These are phyloP conservation scores for Netelia virgata DNA, from an alignment of 2,888 invertebrate species.

Conservation along the genomic window DNA sequence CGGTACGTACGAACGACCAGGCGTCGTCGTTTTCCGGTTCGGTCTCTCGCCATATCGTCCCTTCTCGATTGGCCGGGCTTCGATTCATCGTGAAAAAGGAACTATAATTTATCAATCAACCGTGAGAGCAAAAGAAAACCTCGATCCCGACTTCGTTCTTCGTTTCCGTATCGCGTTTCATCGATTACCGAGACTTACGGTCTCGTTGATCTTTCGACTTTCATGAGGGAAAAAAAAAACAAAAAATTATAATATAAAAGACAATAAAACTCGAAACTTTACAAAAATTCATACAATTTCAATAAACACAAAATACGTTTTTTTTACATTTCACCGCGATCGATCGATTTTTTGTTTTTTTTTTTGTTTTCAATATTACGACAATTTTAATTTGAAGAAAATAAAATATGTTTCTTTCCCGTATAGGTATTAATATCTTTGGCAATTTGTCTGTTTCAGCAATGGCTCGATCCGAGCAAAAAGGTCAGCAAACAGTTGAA, in stretches of 20 bases:
- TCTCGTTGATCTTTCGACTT: background rate
- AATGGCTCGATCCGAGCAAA: conserved; percentile 97
- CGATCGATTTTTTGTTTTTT: background rate
- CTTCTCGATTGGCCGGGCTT: background rate
- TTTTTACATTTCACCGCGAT: background rate
- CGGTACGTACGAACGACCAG: conserved; percentile 74
- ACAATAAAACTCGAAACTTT: no score
- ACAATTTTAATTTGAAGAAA: background rate
- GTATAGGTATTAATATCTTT: conserved; percentile 27
- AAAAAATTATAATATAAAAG: no score
- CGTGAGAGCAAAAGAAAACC: background rate
- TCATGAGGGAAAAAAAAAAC: no score
- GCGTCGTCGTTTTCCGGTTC: conserved; percentile 63
- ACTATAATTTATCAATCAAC: background rate
- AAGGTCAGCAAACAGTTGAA: conserved; percentile 95
- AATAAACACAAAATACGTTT: background rate
- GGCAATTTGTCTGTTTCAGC: conserved; percentile 86
- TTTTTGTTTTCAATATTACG: background rate
- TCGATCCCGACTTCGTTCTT: background rate
- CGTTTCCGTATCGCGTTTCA: background rate
- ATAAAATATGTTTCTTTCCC: background rate
- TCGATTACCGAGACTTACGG: background rate
- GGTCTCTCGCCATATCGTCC: conserved; percentile 16
- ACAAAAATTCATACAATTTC: background rate
- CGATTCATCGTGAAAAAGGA: conserved; percentile 1